A percentile compares a stretch with the other conserved stretches of the same genome.
Conservation (phyloP, 2,797 vertebrate species). For the Phoeniculus purpureus region DNA sequence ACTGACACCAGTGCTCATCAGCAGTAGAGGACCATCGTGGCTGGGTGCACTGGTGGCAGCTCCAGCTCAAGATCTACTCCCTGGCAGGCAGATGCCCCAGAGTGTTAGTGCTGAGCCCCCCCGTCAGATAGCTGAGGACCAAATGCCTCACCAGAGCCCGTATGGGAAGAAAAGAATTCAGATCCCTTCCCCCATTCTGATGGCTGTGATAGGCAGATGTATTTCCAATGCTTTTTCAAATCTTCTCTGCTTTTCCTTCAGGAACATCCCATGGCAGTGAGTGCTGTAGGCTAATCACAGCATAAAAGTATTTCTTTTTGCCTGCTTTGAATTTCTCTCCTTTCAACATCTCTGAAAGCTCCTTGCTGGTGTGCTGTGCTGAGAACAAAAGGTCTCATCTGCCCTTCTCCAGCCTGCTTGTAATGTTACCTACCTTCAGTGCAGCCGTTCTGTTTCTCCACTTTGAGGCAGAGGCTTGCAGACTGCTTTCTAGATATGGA, state of each 20-base stretch:
- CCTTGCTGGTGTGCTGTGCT: background rate
- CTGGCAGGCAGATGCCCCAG: background rate
- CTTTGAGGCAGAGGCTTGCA: background rate
- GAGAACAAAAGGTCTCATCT: background rate
- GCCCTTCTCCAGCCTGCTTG: background rate
- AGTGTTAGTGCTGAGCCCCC: background rate
- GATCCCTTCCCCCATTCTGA: background rate
- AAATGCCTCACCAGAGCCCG: background rate
- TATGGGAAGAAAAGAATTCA: background rate
- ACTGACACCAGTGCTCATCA: background rate
- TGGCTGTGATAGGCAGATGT: background rate
- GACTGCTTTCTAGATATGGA: background rate
- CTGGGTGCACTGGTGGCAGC: background rate
- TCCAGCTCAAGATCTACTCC: background rate
- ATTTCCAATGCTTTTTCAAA: background rate
- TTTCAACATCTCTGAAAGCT: background rate
- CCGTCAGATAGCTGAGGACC: rapidly evolving
- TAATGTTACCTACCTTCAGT: background rate
- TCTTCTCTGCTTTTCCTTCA: background rate
- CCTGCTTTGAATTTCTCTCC: background rate
- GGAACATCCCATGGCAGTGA: background rate
- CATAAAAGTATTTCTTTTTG: background rate
- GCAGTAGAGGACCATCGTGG: background rate
- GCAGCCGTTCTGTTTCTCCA: background rate
- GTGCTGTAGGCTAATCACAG: background rate